These are phyloP conservation scores for Frankliniella fusca DNA, from an alignment of 2,888 invertebrate genomes.

Conservation along the genomic window DNA sequence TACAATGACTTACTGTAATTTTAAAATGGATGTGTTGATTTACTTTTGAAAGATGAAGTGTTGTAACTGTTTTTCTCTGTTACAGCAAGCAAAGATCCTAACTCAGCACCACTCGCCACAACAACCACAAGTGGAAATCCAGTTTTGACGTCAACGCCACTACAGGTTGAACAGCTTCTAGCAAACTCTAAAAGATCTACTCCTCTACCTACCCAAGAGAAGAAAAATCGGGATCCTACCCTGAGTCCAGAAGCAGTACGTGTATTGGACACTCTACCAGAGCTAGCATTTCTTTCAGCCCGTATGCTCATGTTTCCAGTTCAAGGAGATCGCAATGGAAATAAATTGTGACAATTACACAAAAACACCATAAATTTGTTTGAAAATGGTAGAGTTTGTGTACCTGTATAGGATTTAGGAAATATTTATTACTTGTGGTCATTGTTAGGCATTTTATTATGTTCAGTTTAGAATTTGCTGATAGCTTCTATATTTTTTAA, in stretches of 20 bases:
- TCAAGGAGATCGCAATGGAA: conserved; percentile 2
- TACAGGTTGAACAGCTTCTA: background rate
- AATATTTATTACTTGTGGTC: too few relatives aligned
- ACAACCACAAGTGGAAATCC: conserved; percentile 10
- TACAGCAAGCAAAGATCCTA: conserved; percentile 3
- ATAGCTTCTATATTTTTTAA: too few relatives aligned
- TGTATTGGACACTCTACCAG: conserved; percentile 12
- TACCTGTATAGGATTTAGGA: too few relatives aligned
- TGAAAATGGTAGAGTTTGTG: too few relatives aligned
- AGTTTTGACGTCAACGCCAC: background rate
- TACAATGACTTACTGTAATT: too few relatives aligned
- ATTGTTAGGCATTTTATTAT: too few relatives aligned
- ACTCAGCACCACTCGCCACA: background rate
- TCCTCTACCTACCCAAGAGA: background rate
- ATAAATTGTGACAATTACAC: conserved; percentile 1
- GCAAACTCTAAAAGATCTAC: background rate
- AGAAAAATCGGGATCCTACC: background rate
- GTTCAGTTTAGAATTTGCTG: too few relatives aligned
- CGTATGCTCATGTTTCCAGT: conserved; percentile 14
- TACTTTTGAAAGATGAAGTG: background rate
- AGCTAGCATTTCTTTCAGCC: conserved; percentile 9
- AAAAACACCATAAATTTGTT: too few relatives aligned
- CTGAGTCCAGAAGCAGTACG: conserved; percentile 6
- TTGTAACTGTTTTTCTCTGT: background rate
- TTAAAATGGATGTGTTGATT: too few relatives aligned